Conservation (phyloP, 2,113 vertebrate genomes). For the Antigone vipio region DNA sequence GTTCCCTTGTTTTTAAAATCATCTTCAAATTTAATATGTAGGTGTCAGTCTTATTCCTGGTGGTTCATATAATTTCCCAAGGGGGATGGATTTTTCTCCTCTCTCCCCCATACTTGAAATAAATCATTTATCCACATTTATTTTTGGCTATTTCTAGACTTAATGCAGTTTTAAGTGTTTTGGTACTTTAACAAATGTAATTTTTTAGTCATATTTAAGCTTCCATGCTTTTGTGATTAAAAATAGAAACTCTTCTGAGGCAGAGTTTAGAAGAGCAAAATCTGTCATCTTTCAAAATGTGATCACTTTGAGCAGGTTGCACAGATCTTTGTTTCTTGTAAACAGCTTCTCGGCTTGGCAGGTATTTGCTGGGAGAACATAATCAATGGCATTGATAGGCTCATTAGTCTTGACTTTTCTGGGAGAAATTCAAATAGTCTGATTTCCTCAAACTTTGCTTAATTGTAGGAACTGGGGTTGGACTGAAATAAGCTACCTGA, state of each 20-base stretch:
- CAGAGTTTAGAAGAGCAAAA: neutral
- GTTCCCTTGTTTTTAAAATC: neutral
- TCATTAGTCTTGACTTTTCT: neutral
- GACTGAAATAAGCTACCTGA: neutral
- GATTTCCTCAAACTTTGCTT: neutral
- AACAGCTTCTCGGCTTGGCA: neutral
- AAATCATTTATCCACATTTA: neutral
- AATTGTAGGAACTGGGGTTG: neutral
- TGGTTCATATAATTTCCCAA: neutral
- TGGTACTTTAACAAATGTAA: neutral
- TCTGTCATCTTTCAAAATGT: neutral
- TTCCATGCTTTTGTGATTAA: neutral
- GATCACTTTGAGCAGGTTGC: neutral
- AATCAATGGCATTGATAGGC: neutral
- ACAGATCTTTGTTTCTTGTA: neutral
- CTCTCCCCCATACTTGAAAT: neutral
- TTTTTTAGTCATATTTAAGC: neutral
- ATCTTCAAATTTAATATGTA: neutral
- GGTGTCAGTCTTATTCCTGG: neutral
- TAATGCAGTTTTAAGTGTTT: neutral
- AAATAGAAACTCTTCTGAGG: neutral
- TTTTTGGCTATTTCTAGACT: neutral
- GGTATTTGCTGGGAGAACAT: neutral
- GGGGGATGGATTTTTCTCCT: neutral
- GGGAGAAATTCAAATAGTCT: neutral